A percentile compares a stretch with the other conserved stretches of the same genome.
Conservation (phyloP, 2,113 vertebrate genomes). For the Menura novaehollandiae region DNA sequence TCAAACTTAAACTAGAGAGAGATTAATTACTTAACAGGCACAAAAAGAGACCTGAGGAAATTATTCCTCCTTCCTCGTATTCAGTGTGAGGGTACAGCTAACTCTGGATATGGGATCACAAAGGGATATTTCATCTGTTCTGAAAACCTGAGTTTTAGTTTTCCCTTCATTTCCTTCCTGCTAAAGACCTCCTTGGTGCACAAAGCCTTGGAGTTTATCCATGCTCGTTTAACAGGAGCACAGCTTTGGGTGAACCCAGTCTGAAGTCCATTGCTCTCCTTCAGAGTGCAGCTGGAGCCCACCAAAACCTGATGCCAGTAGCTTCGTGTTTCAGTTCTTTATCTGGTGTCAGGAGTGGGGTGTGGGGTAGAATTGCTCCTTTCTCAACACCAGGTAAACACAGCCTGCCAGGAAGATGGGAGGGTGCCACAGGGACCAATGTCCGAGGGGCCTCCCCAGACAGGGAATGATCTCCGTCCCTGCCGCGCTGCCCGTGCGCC, state of each 20-base stretch:
- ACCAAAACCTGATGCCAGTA: background rate
- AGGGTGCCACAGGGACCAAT: fast-evolving
- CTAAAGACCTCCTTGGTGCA: background rate
- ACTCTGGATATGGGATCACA: background rate
- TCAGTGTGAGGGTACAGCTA: background rate
- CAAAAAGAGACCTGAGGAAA: slow-evolving; percentile 5
- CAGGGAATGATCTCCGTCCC: background rate
- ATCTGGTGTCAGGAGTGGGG: background rate
- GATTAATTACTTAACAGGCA: background rate
- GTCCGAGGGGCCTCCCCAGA: background rate
- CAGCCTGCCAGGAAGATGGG: background rate
- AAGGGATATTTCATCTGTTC: background rate
- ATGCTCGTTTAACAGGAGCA: background rate
- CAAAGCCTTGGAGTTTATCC: background rate
- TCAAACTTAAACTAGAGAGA: background rate
- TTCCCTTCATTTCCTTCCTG: background rate
- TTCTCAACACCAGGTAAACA: background rate
- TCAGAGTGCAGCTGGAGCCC: background rate
- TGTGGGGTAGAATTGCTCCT: background rate
- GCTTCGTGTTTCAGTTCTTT: background rate
- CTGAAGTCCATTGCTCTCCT: background rate
- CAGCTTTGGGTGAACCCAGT: background rate
- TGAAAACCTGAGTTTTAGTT: background rate
- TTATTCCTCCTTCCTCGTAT: background rate
- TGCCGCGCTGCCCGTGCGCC: fast-evolving